Percentiles rank a stretch among this genome's conserved stretches.
Evolutionary conservation across 2,113 vertebrate genomes (phyloP).

Genomic region (Oryzias celebensis): DNA sequence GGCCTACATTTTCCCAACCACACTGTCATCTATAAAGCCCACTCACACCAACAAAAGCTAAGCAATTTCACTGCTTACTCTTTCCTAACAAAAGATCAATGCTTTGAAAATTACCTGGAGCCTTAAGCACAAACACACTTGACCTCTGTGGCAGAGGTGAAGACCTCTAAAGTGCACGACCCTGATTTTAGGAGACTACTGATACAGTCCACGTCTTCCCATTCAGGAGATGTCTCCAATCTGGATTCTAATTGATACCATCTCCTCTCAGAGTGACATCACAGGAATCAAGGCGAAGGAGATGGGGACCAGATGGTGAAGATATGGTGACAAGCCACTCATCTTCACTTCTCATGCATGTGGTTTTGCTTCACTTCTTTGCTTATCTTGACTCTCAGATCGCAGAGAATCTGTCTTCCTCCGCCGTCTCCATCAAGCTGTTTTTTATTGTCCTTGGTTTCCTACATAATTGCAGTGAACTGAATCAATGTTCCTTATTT

Average conservation of each 20-base stretch:
- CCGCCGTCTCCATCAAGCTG: conserved; percentile 12
- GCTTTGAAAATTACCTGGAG: conserved; percentile 1
- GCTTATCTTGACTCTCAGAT: conserved; percentile 52
- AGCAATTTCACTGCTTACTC: not conserved
- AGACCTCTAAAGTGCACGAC: conserved; percentile 9
- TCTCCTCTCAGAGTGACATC: conserved; percentile 65
- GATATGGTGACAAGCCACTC: conserved; percentile 44
- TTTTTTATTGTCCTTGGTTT: conserved; percentile 49
- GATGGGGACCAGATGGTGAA: conserved; percentile 68
- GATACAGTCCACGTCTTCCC: conserved; percentile 23
- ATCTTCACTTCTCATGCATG: conserved; percentile 44
- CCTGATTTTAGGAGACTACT: conserved; percentile 27
- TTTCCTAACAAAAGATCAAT: conserved; percentile 4
- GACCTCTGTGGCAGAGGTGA: conserved; percentile 2
- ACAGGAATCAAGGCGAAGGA: conserved; percentile 50
- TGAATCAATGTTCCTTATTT: conserved; percentile 57
- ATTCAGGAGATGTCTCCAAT: conserved; percentile 54
- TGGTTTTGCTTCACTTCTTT: conserved; percentile 35
- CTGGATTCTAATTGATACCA: conserved; percentile 68
- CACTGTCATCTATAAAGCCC: conserved; percentile 28
- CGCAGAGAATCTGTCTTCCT: conserved; percentile 3
- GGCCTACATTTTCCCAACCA: conserved; percentile 33
- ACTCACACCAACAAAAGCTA: conserved; percentile 3
- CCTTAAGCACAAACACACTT: conserved; percentile 9
- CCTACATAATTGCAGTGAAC: conserved; percentile 31